A percentile compares a stretch with the other conserved stretches of the same genome.
These are phyloP conservation scores for Luperina nickerlii DNA, from an alignment of 2,888 invertebrate genomes.

Conservation along the genomic window DNA sequence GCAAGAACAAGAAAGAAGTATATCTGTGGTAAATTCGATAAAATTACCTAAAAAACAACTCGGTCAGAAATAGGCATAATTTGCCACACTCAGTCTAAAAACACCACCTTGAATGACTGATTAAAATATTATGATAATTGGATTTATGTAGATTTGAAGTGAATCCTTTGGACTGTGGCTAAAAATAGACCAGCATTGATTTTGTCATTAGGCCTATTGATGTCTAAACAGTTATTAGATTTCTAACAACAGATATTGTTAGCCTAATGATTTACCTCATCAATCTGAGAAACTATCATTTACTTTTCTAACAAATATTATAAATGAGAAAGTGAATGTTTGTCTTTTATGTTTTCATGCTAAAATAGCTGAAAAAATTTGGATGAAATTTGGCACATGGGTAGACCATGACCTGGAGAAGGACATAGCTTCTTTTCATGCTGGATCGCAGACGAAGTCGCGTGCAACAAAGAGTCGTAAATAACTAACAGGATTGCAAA, in stretches of 20 bases:
- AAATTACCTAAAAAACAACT: background rate
- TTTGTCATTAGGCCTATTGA: conserved; percentile 16
- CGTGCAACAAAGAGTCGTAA: background rate
- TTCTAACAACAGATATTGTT: background rate
- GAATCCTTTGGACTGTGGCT: conserved; percentile 51
- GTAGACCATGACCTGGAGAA: background rate
- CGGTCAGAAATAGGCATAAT: background rate
- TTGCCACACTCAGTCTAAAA: background rate
- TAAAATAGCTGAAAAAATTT: background rate
- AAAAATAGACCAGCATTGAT: conserved; percentile 23
- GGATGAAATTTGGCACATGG: background rate
- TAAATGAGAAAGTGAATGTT: background rate
- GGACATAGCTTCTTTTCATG: background rate
- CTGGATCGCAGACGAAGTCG: background rate
- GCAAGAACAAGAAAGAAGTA: background rate
- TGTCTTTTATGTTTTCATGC: background rate
- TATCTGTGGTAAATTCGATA: background rate
- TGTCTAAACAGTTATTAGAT: conserved; percentile 14
- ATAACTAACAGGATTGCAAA: background rate
- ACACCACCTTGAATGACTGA: conserved; percentile 52
- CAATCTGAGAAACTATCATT: background rate
- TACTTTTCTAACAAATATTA: background rate
- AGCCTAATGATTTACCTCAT: background rate
- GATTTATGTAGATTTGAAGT: conserved; percentile 35
- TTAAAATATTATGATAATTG: conserved; percentile 52